A percentile compares a stretch with the other conserved stretches of the same genome.
Evolutionary conservation across 2,888 invertebrate genomes (phyloP).

Genomic region (Cerastoderma edule): DNA sequence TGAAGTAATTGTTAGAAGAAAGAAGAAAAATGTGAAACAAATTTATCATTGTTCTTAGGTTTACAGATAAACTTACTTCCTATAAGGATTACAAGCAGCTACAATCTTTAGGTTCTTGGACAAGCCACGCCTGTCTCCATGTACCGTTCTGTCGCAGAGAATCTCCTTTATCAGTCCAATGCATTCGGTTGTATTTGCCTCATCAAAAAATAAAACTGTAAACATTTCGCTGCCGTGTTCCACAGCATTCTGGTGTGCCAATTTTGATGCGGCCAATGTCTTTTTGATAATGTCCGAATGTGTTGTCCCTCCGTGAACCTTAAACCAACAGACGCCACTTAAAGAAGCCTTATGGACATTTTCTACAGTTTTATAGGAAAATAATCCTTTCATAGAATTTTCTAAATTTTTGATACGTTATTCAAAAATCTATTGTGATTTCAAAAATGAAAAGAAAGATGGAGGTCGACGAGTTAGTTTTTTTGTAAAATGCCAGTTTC

Average conservation of each 20-base stretch:
- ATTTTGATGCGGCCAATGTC: constrained; percentile 65
- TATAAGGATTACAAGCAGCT: constrained; percentile 81
- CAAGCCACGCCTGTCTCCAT: constrained; percentile 65
- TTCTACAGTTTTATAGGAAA: too few relatives aligned
- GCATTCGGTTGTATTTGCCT: constrained; percentile 81
- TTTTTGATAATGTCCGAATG: constrained; percentile 70
- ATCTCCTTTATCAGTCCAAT: constrained; percentile 80
- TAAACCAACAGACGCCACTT: too few relatives aligned
- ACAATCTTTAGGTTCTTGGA: constrained; percentile 72
- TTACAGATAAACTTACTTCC: constrained; percentile 69
- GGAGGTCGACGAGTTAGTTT: too few relatives aligned
- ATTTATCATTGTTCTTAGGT: too few relatives aligned
- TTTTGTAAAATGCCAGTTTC: too few relatives aligned
- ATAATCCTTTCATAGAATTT: too few relatives aligned
- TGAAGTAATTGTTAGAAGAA: too few relatives aligned
- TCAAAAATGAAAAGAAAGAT: too few relatives aligned
- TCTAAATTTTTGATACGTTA: too few relatives aligned
- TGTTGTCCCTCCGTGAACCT: constrained; percentile 80
- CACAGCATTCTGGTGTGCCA: constrained; percentile 66
- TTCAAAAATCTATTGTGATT: too few relatives aligned
- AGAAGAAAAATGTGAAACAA: too few relatives aligned
- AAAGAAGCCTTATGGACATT: too few relatives aligned
- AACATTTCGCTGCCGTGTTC: constrained; percentile 58
- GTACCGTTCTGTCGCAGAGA: constrained; percentile 76
- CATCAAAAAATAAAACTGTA: constrained; percentile 80